Evolutionary conservation across 1,140 invertebrate genomes (phyloP).

Genomic region (Pachyrhynchus sulphureomaculatus): DNA sequence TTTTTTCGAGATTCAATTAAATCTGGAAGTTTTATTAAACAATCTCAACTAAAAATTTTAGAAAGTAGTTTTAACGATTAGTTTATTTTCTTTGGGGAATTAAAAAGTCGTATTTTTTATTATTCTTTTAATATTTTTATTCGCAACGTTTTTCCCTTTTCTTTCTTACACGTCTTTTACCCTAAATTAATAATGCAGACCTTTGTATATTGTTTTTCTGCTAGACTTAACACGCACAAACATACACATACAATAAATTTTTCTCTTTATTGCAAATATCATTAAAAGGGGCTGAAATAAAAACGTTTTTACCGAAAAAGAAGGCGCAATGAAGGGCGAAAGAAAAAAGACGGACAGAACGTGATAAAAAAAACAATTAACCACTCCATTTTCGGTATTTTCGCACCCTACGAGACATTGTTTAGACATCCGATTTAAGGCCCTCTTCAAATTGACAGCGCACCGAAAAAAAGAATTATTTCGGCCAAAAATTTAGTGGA

Average conservation of each 20-base stretch:
- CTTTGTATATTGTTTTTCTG: constrained; percentile 3
- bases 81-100: too few relatives aligned
- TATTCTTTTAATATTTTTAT: too few relatives aligned
- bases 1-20: too few relatives aligned
- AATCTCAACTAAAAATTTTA: too few relatives aligned
- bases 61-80: too few relatives aligned
- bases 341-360: constrained; percentile 15
- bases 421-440: constrained; percentile 21
- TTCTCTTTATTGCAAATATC: constrained; percentile 10
- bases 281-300: constrained; percentile 17
- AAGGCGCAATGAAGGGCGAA: constrained; percentile 9
- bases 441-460: constrained; percentile 23
- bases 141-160: too few relatives aligned
- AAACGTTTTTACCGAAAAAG: constrained; percentile 15
- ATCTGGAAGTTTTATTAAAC: too few relatives aligned
- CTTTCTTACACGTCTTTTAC: background rate
- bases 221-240: background rate
- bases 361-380: constrained; percentile 26
- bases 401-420: constrained; percentile 18
- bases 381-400: constrained; percentile 25
- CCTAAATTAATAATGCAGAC: background rate
- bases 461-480: constrained; percentile 19
- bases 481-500: constrained; percentile 17
- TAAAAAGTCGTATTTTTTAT: too few relatives aligned
- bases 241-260: constrained; percentile 1